Conservation (phyloP, 2,797 vertebrate species). For the Danio tinwini region DNA sequence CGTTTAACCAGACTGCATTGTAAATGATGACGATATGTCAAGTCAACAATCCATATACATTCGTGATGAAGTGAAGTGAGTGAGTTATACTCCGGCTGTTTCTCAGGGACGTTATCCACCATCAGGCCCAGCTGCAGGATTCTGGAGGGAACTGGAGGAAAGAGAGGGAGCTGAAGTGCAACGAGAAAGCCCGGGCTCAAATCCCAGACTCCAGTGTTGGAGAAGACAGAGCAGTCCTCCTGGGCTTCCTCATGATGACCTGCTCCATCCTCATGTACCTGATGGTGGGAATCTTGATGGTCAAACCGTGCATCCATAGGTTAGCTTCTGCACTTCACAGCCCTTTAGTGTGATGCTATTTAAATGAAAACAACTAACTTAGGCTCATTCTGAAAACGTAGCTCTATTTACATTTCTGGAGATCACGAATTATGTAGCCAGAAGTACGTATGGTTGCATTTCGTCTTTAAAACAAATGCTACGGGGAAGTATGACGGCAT, state of each 20-base stretch:
- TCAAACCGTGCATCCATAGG: conserved; percentile 84
- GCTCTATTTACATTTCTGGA: too few relatives aligned
- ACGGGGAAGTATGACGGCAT: too few relatives aligned
- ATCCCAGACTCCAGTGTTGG: conserved; percentile 75
- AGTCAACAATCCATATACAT: too few relatives aligned
- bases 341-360: too few relatives aligned
- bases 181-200: conserved; percentile 65
- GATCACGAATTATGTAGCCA: too few relatives aligned
- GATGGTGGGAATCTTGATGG: conserved; percentile 77
- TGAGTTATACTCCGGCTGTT: background rate
- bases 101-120: conserved; percentile 69
- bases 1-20: too few relatives aligned
- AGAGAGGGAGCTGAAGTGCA: conserved; percentile 47
- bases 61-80: too few relatives aligned
- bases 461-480: too few relatives aligned
- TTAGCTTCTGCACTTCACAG: conserved; percentile 62
- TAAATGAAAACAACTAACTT: too few relatives aligned
- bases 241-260: conserved; percentile 84
- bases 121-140: conserved; percentile 56
- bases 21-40: too few relatives aligned
- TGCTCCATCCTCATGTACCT: conserved; percentile 87
- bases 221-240: conserved; percentile 82
- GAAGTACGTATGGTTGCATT: too few relatives aligned
- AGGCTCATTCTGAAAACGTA: too few relatives aligned
- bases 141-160: conserved; percentile 59